Evolutionary conservation across 2,888 invertebrate genomes (phyloP), one percentile per base, ranked within the genome.

Genomic region (Acanthacorydalis orientalis): DNA sequence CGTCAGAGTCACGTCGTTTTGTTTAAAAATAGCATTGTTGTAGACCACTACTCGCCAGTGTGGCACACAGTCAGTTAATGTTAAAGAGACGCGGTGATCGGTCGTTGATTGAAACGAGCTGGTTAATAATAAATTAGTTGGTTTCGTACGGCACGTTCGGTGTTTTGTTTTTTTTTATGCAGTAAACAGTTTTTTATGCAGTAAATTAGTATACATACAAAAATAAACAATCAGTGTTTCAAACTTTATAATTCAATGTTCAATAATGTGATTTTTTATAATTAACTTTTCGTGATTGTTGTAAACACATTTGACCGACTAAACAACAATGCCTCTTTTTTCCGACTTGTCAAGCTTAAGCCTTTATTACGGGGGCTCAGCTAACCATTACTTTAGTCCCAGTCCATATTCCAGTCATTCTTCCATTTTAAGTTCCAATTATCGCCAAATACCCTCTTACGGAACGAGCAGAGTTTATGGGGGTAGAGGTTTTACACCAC

Each of bases 341-440:
- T 75, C 77, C 54, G 81, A 82, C 59, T 73, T 77, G 52, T 74
- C 77, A 55, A 72, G 75, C 59, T 77, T 75, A 53, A 70, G 73
- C 66, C 68, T 71, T 62, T 73, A 68, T 58, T 65, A 68, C 55
- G 68, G 69, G 48, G 64, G 69, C 46, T 68, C 73, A 51, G 68
- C 74, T 23, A 61, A 69, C 39, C 65, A 73, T 61, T 64, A 71
- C 67, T 65, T 67, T 63, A 57, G 60, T 70, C 53, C 60, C 48
- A 62, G 63, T 50, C 64, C 66, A 11, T 81, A 80, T 55, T 70
- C 76, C 51, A 73, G 78, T 49, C 65, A 67, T 59, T 64, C 65
- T 52, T 64, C 59, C 12, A 57, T 67, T 43, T 54, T 64, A 14
- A 58, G 63, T 16, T 64, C 63, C 56, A 63, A 57, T 49, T 52